Conservation (phyloP, 2,888 invertebrate genomes). For the Bunonema sp. region DNA sequence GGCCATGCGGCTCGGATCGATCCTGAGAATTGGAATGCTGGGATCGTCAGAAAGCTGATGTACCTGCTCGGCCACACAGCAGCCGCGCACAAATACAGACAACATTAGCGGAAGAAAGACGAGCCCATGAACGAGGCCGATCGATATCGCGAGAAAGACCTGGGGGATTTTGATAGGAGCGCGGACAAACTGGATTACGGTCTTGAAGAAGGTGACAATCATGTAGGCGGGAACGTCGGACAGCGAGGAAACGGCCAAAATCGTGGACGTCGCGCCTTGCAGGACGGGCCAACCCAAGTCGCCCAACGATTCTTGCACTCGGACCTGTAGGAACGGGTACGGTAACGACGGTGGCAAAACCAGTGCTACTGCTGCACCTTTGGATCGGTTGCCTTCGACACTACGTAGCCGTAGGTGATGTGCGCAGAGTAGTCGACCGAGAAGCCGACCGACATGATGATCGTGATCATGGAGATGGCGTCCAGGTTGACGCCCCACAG, state of each 20-base stretch:
- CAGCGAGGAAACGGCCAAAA: slow-evolving; percentile 69
- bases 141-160: slow-evolving; percentile 43
- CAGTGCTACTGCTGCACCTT: background rate
- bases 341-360: background rate
- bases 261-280: slow-evolving; percentile 74
- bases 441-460: slow-evolving; percentile 90
- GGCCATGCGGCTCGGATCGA: no score
- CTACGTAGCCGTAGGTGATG: slow-evolving; percentile 35
- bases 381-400: slow-evolving; percentile 9
- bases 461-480: slow-evolving; percentile 55
- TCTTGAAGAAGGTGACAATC: slow-evolving; percentile 84
- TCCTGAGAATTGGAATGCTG: no score
- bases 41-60: no score
- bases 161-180: slow-evolving; percentile 45
- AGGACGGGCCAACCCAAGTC: slow-evolving; percentile 75
- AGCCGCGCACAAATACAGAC: slow-evolving; percentile 31
- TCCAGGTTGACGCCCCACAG: slow-evolving; percentile 63
- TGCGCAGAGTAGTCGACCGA: slow-evolving; percentile 78
- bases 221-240: slow-evolving; percentile 78
- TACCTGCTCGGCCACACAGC: slow-evolving; percentile 5
- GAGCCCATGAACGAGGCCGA: slow-evolving; percentile 61
- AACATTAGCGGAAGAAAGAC: slow-evolving; percentile 61
- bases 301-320: slow-evolving; percentile 66
- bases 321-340: background rate
- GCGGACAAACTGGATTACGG: slow-evolving; percentile 56